A percentile compares a stretch with the other conserved stretches of the same genome.
Conservation (phyloP, 2,888 invertebrate species). For the Ellobium chinense region DNA sequence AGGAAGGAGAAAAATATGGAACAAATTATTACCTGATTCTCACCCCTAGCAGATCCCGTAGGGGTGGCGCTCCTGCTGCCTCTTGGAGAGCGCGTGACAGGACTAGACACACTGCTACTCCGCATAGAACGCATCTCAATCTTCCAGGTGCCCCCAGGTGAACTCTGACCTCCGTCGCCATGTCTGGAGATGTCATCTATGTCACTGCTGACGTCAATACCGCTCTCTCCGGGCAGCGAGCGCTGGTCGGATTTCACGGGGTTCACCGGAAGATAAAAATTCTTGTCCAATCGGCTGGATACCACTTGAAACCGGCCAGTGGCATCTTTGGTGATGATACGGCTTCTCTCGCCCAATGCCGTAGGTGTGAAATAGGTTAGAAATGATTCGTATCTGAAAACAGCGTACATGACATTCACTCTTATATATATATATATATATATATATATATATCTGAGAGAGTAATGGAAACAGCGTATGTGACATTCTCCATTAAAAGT, state of each 20-base stretch:
- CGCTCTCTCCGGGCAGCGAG: conserved; percentile 10
- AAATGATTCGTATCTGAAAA: conserved; percentile 60
- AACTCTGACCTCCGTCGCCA: conserved; percentile 23
- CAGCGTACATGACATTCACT: background rate
- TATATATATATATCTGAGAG: too few species aligned
- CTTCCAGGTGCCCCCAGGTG: background rate
- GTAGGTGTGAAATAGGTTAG: conserved; percentile 61
- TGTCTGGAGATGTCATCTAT: conserved; percentile 40
- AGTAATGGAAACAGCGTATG: too few species aligned
- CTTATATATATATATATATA: background rate
- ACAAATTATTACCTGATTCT: too few species aligned
- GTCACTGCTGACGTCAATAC: conserved; percentile 43
- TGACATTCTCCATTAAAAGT: too few species aligned
- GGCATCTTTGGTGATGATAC: conserved; percentile 65
- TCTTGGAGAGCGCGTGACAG: too few species aligned
- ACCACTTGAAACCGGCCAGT: conserved; percentile 66
- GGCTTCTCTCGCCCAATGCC: conserved; percentile 55
- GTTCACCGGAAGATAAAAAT: conserved; percentile 44
- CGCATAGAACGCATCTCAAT: background rate
- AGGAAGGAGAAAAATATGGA: too few species aligned
- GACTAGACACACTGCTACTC: conserved; percentile 19
- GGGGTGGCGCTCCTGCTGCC: too few species aligned
- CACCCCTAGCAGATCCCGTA: too few species aligned
- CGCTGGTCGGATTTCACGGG: background rate
- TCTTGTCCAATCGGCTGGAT: conserved; percentile 62